Conservation (phyloP, 2,113 vertebrate genomes). For the Mus musculus region DNA sequence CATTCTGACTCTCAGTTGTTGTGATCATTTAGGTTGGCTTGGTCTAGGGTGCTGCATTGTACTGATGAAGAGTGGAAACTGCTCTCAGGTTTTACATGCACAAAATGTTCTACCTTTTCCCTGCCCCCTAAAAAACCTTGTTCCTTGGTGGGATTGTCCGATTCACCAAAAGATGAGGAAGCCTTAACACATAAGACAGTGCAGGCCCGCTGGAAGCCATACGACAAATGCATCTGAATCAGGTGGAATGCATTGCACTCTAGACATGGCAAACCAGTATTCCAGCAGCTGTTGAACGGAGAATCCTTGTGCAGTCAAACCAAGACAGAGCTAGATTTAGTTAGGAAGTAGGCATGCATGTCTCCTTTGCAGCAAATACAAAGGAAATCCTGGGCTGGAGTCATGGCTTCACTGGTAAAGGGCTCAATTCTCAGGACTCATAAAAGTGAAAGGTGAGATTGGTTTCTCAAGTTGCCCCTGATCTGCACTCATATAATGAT, state of each 20-base stretch:
- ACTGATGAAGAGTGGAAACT: background rate
- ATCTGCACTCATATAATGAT: background rate
- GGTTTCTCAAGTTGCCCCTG: background rate
- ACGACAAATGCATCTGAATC: background rate
- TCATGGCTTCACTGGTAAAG: background rate
- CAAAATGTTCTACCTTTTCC: background rate
- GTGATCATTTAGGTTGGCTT: background rate
- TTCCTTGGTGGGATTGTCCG: background rate
- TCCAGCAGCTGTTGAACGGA: background rate
- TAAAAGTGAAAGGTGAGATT: background rate
- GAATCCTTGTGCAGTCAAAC: background rate
- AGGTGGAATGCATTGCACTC: background rate
- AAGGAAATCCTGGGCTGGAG: background rate
- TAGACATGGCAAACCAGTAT: background rate
- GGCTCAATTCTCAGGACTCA: background rate
- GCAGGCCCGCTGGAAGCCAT: background rate
- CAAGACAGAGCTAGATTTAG: no score
- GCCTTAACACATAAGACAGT: background rate
- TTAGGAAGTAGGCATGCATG: background rate
- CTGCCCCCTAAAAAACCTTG: background rate
- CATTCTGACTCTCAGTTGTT: background rate
- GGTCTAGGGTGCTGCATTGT: background rate
- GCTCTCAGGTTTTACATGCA: background rate
- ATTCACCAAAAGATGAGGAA: background rate
- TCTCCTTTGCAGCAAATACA: background rate